Base-by-base conservation (phyloP, 2,888 invertebrate genomes). In the Oxycera nigricornis region DNA sequence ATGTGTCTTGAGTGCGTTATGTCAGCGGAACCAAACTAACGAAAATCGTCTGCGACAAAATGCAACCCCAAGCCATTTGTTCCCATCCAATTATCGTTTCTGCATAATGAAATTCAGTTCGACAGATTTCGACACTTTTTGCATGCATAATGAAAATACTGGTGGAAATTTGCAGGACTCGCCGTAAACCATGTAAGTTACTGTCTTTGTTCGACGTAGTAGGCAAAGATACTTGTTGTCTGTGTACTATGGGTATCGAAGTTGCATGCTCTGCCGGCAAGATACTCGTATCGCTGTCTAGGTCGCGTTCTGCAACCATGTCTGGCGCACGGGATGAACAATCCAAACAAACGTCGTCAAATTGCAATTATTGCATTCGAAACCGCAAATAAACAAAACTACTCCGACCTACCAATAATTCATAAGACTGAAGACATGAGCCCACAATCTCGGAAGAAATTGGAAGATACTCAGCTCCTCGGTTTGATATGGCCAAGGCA, bases 81-180 rank as follows among this genome's bases (percentile, higher is more conserved):
- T 70, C 52, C 70, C 70, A 70, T 70, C 70, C 70, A 70, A 70
- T 70, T 70, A 70, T 70, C 70, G 70, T 31, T 70, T 52, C 31
- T 70, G 70, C 70, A 70, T 70, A 70, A 70, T 70, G 35, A 70
- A 70, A 70, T 70, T 55, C 55, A 70, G 70, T 70, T 70, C 70
- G 70, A 70, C 70, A 55, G 70, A 70, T 70, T 70, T 70, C 70
- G 31, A 55, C 70, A 70, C 70, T 46, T 70, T 17, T 31, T 52
- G 70, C 70, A 70, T 70, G 70, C 70, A 70, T 70, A 70, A 70
- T 70, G 70, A 70, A 68, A 68, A 50, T 68, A 11, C 20, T 11
- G 52, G 35, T n/a, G 55, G 31, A 70, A 55, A 68, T 68, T 68
- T 68, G 68, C 68, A 68, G 55, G 55, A 52, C 20, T 52, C 30